These are phyloP conservation scores for Diadegma fenestrale DNA, from an alignment of 2,888 invertebrate genomes.

Conservation along the genomic window DNA sequence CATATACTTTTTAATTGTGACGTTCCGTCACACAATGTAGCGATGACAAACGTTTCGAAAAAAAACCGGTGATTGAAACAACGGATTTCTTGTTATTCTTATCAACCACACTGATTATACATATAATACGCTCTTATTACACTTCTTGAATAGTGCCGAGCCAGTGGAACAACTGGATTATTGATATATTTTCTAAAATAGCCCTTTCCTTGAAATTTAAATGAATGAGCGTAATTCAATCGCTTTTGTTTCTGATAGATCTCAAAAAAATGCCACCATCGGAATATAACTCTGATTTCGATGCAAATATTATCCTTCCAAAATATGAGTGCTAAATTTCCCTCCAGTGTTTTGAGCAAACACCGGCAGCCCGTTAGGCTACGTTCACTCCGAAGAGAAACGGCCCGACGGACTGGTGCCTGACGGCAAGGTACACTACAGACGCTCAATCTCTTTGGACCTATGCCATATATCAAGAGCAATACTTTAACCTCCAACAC, in stretches of 20 bases:
- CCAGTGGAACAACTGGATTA: neutral
- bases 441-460: slow-evolving; percentile 9
- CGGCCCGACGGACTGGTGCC: neutral
- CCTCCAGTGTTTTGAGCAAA: neutral
- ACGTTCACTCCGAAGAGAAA: neutral
- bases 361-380: slow-evolving; percentile 5
- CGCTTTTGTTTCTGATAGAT: neutral
- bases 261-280: neutral
- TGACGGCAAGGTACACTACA: slow-evolving; percentile 25
- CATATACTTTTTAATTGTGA: too few species aligned
- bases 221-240: slow-evolving; percentile 9
- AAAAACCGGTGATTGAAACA: neutral
- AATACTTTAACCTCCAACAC: neutral
- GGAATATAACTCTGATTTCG: too few species aligned
- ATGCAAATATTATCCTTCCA: too few species aligned
- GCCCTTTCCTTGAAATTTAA: slow-evolving; percentile 1
- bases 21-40: neutral
- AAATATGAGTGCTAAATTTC: neutral
- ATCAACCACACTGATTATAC: too few species aligned
- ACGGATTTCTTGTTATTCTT: neutral
- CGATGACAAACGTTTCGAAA: slow-evolving; percentile 17
- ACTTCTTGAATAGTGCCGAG: neutral
- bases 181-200: slow-evolving; percentile 6
- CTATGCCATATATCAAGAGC: neutral
- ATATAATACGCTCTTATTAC: too few species aligned